Evolutionary conservation across 2,888 invertebrate species (phyloP).

Genomic region (Candidula unifasciata): DNA sequence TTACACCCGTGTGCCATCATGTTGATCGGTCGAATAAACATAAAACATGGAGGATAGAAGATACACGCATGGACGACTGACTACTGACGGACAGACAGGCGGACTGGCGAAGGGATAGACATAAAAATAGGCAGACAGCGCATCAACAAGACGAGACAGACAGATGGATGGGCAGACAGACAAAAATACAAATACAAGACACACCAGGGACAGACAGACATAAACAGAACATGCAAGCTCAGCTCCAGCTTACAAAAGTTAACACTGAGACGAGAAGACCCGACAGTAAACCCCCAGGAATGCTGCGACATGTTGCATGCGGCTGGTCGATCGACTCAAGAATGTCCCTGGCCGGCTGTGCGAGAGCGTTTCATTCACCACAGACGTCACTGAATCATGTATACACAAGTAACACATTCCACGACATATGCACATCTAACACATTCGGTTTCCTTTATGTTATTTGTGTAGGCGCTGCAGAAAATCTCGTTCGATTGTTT

Average conservation of each 20-base stretch:
- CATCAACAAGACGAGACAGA: background rate
- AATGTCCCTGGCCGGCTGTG: background rate
- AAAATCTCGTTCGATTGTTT: too few species aligned
- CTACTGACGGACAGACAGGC: background rate
- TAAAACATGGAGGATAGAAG: too few species aligned
- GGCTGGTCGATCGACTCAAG: constrained; percentile 5
- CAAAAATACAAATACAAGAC: background rate
- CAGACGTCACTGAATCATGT: too few species aligned
- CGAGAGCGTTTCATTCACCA: too few species aligned
- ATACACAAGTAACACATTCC: too few species aligned
- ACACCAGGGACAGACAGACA: background rate
- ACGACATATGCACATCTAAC: too few species aligned
- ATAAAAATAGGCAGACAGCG: background rate
- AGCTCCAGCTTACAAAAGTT: background rate
- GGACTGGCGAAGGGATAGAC: background rate
- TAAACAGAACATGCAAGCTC: background rate
- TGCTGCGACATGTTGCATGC: background rate
- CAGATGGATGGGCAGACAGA: background rate
- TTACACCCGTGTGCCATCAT: too few species aligned
- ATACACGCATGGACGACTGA: too few species aligned
- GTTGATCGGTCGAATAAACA: too few species aligned
- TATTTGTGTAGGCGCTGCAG: too few species aligned
- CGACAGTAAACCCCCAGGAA: background rate
- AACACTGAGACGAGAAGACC: background rate
- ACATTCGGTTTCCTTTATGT: too few species aligned